Evolutionary conservation across 2,888 invertebrate species (phyloP), one percentile per base, ranked within the genome.

Genomic region (Osmoderma eremita): DNA sequence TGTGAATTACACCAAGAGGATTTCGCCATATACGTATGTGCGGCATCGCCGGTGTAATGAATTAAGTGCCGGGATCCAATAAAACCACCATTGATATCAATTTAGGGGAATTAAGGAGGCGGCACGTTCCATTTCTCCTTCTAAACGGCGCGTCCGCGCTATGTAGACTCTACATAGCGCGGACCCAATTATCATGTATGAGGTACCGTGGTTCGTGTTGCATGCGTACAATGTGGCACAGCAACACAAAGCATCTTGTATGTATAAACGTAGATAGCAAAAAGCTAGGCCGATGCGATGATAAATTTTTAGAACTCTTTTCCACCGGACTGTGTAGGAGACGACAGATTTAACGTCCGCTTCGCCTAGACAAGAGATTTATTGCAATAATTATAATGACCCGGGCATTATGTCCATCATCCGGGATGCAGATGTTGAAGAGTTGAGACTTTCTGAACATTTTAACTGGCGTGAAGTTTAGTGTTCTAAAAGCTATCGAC

Each of bases 51-150:
- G 30, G 8, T 10, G 3, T 58, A 58, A 58, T 58, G 45, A 58
- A 30, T 58, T 58, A 58, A 58, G 58, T 49, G 58, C 39, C 30
- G 15, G 36, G 20, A 22, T 24, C 49, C 58, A 65, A 65, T 65
- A 58, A 65, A 65, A 65, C 65, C 50, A 58, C 65, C 65, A 65
- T 65, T 65, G 65, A 65, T 65, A 65, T 65, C 65, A 65, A 65
- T 65, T 65, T 65, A 58, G 30, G 22, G 63, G 49, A 65, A 56
- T 65, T 49, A 58, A 65, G 49, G 49, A 45, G 50, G 24, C 56
- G 65, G 65, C 65, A 65, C 65, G 65, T 56, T 65, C 58, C 56
- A 63, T 63, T 24, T 17, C 30, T 30, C 30, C 30, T 4, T 30
- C 30, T 30, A 30, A 30, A 30, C 6, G 30, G 30, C 30, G 30